Conservation (phyloP, 2,797 vertebrate species). For the Hemibagrus guttatus region DNA sequence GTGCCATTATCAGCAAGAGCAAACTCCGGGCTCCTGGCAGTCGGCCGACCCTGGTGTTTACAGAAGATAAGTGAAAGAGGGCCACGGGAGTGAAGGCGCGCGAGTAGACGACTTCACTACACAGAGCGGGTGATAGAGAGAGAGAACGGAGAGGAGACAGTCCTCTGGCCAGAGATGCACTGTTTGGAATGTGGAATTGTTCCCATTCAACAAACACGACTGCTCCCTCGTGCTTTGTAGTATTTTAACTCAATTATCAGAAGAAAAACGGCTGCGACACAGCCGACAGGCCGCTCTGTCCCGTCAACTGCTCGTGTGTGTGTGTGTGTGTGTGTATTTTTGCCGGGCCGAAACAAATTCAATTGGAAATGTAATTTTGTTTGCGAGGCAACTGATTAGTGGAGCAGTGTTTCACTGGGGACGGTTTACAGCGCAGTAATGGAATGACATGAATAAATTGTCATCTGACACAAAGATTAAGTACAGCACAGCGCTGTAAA, state of each 20-base stretch:
- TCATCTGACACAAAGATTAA: slow-evolving; percentile 60
- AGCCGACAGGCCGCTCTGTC: slow-evolving; percentile 36
- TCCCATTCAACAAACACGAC: slow-evolving; percentile 49
- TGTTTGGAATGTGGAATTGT: slow-evolving; percentile 54
- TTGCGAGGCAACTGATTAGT: slow-evolving; percentile 60
- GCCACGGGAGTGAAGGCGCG: slow-evolving; percentile 41
- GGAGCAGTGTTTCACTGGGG: slow-evolving; percentile 53
- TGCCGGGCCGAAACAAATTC: slow-evolving; percentile 55
- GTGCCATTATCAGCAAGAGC: slow-evolving; percentile 66
- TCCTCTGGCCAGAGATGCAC: slow-evolving; percentile 35
- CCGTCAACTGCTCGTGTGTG: slow-evolving; percentile 6
- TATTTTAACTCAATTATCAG: slow-evolving; percentile 55
- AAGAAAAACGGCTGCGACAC: slow-evolving; percentile 40
- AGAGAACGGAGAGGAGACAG: slow-evolving; percentile 29
- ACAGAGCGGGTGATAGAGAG: slow-evolving; percentile 36
- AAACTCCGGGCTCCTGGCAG: slow-evolving; percentile 81
- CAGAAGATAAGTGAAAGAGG: slow-evolving; percentile 57
- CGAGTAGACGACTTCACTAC: slow-evolving; percentile 31
- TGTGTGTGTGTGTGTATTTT: slow-evolving; percentile 29
- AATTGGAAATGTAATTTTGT: slow-evolving; percentile 63
- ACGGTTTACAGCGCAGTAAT: slow-evolving; percentile 58
- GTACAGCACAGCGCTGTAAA: slow-evolving; percentile 47
- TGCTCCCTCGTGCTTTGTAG: slow-evolving; percentile 47
- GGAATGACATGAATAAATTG: slow-evolving; percentile 61
- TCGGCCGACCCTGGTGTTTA: slow-evolving; percentile 62